Conservation (phyloP, 2,888 invertebrate species). For the Boloria selene region DNA sequence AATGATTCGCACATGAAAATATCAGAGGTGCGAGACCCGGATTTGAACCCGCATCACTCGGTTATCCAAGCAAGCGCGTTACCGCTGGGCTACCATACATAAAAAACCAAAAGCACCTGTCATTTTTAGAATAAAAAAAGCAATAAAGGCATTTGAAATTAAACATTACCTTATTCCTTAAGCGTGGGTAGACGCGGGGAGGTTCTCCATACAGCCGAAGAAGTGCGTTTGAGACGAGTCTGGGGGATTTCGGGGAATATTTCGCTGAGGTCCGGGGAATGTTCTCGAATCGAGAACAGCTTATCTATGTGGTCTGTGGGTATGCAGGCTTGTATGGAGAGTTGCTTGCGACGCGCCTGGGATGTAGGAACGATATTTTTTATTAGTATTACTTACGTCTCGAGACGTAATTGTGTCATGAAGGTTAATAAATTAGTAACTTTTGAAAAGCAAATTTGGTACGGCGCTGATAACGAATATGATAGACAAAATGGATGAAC, state of each 20-base stretch:
- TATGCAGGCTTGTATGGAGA: constrained; percentile 72
- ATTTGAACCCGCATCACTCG: too few species aligned
- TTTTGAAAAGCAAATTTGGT: too few species aligned
- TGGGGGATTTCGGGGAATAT: constrained; percentile 87
- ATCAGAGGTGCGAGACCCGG: too few species aligned
- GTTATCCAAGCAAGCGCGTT: too few species aligned
- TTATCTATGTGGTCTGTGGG: constrained; percentile 72
- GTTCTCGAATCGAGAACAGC: constrained; percentile 83
- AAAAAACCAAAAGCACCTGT: too few species aligned
- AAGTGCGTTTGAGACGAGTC: constrained; percentile 85
- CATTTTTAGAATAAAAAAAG: too few species aligned
- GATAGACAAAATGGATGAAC: too few species aligned
- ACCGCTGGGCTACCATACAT: too few species aligned
- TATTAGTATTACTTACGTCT: not conserved
- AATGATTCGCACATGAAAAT: too few species aligned
- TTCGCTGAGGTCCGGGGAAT: constrained; percentile 85
- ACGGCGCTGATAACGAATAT: too few species aligned
- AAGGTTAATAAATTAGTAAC: too few species aligned
- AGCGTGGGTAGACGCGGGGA: constrained; percentile 83
- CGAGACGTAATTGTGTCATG: too few species aligned
- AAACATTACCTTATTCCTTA: constrained; percentile 48
- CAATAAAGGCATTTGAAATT: not conserved
- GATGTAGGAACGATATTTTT: not conserved
- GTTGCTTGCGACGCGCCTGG: constrained; percentile 63
- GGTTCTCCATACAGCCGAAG: constrained; percentile 88